phyloP scores from a whole-genome alignment of 1,140 invertebrate genomes.

The Plodia interpunctella region DNA sequence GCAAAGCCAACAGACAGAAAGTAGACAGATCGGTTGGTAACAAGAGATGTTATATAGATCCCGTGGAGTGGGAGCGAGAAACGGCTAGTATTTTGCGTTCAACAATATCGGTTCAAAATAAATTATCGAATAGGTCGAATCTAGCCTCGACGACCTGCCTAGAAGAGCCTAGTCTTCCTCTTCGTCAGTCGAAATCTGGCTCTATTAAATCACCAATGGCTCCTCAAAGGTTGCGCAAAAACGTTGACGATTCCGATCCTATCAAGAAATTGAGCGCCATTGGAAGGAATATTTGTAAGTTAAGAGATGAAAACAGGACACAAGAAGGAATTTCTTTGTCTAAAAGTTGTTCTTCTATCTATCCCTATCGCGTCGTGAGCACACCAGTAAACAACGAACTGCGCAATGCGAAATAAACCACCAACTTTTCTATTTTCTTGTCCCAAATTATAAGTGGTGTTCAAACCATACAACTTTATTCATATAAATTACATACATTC shows the following conservation, averaged over 20 bases:
- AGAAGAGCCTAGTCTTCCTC: slow-evolving; percentile 19
- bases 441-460: slow-evolving; percentile 5
- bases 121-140: slow-evolving; percentile 40
- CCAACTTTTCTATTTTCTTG: background rate
- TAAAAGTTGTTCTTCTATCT: slow-evolving; percentile 60
- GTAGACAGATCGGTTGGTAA: slow-evolving; percentile 72
- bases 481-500: too few species aligned
- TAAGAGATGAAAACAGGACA: slow-evolving; percentile 46
- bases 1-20: slow-evolving; percentile 49
- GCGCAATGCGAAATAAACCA: background rate
- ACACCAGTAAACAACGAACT: slow-evolving; percentile 48
- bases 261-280: slow-evolving; percentile 66
- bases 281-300: slow-evolving; percentile 61
- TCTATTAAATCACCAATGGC: slow-evolving; percentile 35
- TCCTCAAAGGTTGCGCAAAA: slow-evolving; percentile 34
- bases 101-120: slow-evolving; percentile 68
- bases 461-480: too few species aligned
- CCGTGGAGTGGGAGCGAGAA: slow-evolving; percentile 68
- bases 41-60: slow-evolving; percentile 76
- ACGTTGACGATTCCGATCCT: slow-evolving; percentile 42
- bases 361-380: slow-evolving; percentile 52
- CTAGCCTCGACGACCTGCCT: slow-evolving; percentile 18
- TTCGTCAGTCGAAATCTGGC: slow-evolving; percentile 53
- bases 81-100: slow-evolving; percentile 67
- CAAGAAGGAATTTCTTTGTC: slow-evolving; percentile 55